Conservation (phyloP, 2,113 vertebrate genomes). For the Mastomys coucha region DNA sequence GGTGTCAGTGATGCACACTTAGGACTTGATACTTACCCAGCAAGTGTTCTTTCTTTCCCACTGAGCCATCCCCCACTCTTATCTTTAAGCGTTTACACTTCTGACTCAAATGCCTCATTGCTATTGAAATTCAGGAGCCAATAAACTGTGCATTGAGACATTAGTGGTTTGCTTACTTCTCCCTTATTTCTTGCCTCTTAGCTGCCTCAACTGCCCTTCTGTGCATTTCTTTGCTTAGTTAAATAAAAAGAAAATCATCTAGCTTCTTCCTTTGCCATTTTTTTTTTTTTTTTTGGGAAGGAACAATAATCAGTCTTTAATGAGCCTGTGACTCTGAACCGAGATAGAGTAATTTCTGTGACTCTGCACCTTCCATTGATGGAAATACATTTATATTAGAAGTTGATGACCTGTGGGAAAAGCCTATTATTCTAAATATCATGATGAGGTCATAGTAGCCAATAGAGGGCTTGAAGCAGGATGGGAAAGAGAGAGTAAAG, state of each 20-base stretch:
- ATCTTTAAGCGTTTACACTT: neutral
- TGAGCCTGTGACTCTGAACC: slow-evolving; percentile 75
- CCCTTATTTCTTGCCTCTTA: neutral
- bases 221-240: slow-evolving; percentile 41
- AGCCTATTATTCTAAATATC: slow-evolving; percentile 82
- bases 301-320: slow-evolving; percentile 68
- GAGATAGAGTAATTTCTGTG: slow-evolving; percentile 73
- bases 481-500: neutral
- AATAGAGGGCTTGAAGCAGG: slow-evolving; percentile 18
- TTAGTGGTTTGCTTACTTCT: neutral
- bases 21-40: neutral
- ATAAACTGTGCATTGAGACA: neutral
- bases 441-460: slow-evolving; percentile 82
- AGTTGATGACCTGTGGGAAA: slow-evolving; percentile 83
- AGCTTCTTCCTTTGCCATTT: slow-evolving; percentile 8
- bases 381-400: slow-evolving; percentile 85
- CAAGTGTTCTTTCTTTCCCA: neutral
- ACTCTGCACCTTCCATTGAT: slow-evolving; percentile 76
- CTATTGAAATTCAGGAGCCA: slow-evolving; percentile 12
- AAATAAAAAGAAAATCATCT: slow-evolving; percentile 31
- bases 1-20: too few relatives aligned
- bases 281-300: slow-evolving; percentile 70
- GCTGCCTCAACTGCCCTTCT: neutral
- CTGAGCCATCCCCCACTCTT: neutral
- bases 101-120: neutral